phyloP scores from a whole-genome alignment of 2,888 invertebrate genomes.

The Tanypteryx hageni region DNA sequence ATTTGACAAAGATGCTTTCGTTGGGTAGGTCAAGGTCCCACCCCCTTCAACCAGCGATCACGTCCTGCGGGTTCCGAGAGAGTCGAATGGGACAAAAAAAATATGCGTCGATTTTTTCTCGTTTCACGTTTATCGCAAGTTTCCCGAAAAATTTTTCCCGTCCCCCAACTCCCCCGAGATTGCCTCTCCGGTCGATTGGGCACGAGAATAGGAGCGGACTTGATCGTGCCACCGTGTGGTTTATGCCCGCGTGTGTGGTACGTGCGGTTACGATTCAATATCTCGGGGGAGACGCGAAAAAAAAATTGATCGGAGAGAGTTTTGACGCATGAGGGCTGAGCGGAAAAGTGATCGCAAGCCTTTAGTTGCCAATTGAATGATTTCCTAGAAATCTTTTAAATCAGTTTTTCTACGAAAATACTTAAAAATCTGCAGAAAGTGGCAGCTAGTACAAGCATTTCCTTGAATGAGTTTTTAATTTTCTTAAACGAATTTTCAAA shows the following conservation, averaged over 20 bases:
- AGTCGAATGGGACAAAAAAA: background rate
- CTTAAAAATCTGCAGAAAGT: too few relatives aligned
- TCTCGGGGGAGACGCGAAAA: background rate
- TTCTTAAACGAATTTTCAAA: too few relatives aligned
- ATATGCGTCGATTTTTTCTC: background rate
- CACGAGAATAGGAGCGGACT: background rate
- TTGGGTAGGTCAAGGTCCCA: background rate
- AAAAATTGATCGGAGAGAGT: background rate
- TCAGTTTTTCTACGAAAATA: too few relatives aligned
- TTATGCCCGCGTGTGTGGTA: background rate
- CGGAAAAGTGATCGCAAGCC: too few relatives aligned
- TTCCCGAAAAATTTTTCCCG: background rate
- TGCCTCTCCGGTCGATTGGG: background rate
- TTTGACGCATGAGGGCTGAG: background rate
- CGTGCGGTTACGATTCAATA: background rate
- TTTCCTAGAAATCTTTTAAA: too few relatives aligned
- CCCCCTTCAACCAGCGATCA: background rate
- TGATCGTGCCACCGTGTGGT: constrained; percentile 34
- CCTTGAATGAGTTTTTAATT: too few relatives aligned
- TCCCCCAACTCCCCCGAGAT: background rate
- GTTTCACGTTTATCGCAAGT: background rate
- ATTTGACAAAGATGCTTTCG: background rate
- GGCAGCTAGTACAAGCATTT: too few relatives aligned
- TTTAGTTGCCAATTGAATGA: too few relatives aligned
- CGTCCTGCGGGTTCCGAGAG: background rate